phyloP scores from a whole-genome alignment of 2,113 vertebrate species.

The Lampris megalopsis region DNA sequence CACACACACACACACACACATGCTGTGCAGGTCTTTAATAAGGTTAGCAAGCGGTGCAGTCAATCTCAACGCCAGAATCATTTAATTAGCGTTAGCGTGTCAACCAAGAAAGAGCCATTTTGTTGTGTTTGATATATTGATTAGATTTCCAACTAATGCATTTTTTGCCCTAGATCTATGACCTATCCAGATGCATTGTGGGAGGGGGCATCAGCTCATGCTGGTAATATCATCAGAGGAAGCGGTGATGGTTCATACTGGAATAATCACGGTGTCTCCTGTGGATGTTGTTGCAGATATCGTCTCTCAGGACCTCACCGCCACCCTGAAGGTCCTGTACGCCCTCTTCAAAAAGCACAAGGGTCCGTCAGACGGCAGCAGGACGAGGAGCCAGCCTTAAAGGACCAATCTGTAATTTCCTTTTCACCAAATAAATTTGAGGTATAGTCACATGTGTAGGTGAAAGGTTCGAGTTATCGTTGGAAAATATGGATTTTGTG shows the following conservation, averaged over 20 bases:
- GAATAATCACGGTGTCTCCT: slow-evolving; percentile 32
- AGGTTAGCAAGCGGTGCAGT: slow-evolving; percentile 52
- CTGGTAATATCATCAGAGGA: slow-evolving; percentile 34
- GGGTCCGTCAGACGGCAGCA: slow-evolving; percentile 64
- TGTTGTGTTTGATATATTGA: slow-evolving; percentile 46
- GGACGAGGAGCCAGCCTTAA: slow-evolving; percentile 3
- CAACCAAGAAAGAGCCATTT: slow-evolving; percentile 47
- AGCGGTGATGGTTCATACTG: slow-evolving; percentile 27
- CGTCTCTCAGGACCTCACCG: slow-evolving; percentile 83
- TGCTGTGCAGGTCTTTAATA: slow-evolving; percentile 54
- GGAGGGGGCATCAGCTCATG: slow-evolving; percentile 42
- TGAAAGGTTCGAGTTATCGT: too few species aligned
- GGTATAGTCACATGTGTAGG: too few species aligned
- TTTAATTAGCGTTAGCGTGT: slow-evolving; percentile 55
- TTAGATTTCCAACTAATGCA: slow-evolving; percentile 54
- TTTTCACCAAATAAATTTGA: too few species aligned
- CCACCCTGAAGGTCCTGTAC: slow-evolving; percentile 87
- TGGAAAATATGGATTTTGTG: too few species aligned
- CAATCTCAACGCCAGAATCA: slow-evolving; percentile 67
- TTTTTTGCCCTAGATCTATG: slow-evolving; percentile 57
- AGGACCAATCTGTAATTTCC: too few species aligned
- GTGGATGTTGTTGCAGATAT: slow-evolving; percentile 84
- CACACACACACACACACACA: neutral
- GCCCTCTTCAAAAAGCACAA: slow-evolving; percentile 88
- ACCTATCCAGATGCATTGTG: slow-evolving; percentile 37